Base-by-base conservation (phyloP, 2,113 vertebrate genomes). In the Girardinichthys multiradiatus region DNA sequence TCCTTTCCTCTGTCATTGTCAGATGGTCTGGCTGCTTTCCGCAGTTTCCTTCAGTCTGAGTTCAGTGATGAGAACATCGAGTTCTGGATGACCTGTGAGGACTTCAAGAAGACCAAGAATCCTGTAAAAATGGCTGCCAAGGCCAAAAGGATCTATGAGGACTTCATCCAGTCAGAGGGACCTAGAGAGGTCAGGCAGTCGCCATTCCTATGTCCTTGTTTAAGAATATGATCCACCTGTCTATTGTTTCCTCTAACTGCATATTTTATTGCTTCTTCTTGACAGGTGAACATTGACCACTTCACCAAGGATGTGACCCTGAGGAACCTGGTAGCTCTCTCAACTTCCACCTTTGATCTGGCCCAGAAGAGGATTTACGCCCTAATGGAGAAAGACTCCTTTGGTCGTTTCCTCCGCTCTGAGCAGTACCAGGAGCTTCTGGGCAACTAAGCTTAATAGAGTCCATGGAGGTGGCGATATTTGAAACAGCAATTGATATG, bases 331-430 rank as follows among this genome's bases (percentile, higher is more conserved):
- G 94, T 95, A 81, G 94, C 96, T 17, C 96, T 97, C 0, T 96
- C 97, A 10, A 65, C 90, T 1, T 64, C 76, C 51, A 96, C 95
- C 88, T 99, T 99, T 76, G 96, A 98, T 30, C 83, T 96, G 93
- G 98, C 97, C 70, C 97, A 99, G 94, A 97, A 97, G 83, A 94
- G 94, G 70, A 95, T 99, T 90, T 94, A 92, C 45, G 95, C 95
- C 78, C 93, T 99, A 91, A 99, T 99, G 98, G 97, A 99, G 89
- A 99, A 98, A 86, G 97, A 99, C 90, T 98, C 97, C 15, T 95
- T 99, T 24, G 95, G 95, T 14, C 96, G 97, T 81, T 99, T 97
- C 81, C 92, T 98, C 84, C 95, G 95, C 51, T 97, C 97, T 0
- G 94, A 95, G 64, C 92, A 95, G 74, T 98, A 96, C 88, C 96